phyloP scores from a whole-genome alignment of 1,140 invertebrate genomes.

The Apis florea region DNA sequence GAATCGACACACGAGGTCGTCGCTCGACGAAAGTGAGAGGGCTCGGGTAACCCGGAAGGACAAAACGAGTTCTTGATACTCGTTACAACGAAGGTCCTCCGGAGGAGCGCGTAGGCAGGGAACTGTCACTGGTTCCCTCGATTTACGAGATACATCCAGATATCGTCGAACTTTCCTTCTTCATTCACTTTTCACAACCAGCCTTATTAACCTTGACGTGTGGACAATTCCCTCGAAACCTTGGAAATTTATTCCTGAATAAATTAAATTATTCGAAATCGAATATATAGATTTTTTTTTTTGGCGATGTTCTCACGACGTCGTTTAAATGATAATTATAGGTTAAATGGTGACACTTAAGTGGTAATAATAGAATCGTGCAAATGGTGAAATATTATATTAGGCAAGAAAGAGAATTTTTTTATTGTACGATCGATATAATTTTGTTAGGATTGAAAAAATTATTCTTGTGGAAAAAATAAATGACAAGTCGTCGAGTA shows the following conservation, averaged over 20 bases:
- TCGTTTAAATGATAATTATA: not conserved
- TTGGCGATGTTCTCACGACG: not conserved
- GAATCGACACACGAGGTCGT: slow-evolving; percentile 68
- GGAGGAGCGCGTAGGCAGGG: slow-evolving; percentile 24
- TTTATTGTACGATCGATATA: too few relatives aligned
- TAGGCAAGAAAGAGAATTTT: not conserved
- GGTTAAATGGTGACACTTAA: too few relatives aligned
- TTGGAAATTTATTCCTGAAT: not conserved
- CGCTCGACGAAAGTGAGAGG: slow-evolving; percentile 77
- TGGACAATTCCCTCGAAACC: not conserved
- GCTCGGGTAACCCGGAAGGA: slow-evolving; percentile 63
- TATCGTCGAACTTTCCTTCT: not conserved
- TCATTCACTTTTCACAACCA: not conserved
- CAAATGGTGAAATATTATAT: not conserved
- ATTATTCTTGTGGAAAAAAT: too few relatives aligned
- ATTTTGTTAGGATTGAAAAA: too few relatives aligned
- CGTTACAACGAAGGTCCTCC: slow-evolving; percentile 46
- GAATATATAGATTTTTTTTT: too few relatives aligned
- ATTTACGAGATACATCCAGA: slow-evolving; percentile 22
- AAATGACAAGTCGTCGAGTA: too few relatives aligned
- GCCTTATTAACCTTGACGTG: not conserved
- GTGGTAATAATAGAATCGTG: too few relatives aligned
- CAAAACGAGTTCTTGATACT: slow-evolving; percentile 60
- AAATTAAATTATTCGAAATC: not conserved
- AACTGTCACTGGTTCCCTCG: slow-evolving; percentile 20